phyloP scores from a whole-genome alignment of 2,888 invertebrate genomes.

The Artemia sinica region DNA sequence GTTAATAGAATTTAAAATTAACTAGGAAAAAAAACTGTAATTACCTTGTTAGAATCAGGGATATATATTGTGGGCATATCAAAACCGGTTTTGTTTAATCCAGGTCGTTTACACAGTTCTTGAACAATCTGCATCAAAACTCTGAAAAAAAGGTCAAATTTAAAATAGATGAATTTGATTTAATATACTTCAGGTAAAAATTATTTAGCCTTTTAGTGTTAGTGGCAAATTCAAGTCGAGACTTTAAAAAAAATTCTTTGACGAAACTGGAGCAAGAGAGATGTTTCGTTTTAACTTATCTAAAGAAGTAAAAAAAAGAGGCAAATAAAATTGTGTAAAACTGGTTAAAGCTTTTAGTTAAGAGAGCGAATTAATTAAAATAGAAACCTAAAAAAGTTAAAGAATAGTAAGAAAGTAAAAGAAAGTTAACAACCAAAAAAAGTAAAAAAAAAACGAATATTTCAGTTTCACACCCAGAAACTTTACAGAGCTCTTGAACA shows the following conservation, averaged over 20 bases:
- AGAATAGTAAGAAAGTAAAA: too few species aligned
- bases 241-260: slow-evolving; percentile 7
- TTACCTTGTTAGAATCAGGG: slow-evolving; percentile 36
- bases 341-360: slow-evolving; percentile 15
- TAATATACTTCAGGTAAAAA: not conserved
- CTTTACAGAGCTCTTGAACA: too few species aligned
- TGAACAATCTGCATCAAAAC: slow-evolving; percentile 44
- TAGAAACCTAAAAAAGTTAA: slow-evolving; percentile 6
- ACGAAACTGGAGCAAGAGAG: not conserved
- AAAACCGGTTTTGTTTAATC: slow-evolving; percentile 39
- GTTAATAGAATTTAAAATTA: not conserved
- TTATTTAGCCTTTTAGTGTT: slow-evolving; percentile 14
- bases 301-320: not conserved
- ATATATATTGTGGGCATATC: slow-evolving; percentile 42
- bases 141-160: slow-evolving; percentile 27
- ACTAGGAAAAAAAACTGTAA: slow-evolving; percentile 17
- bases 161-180: not conserved
- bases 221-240: not conserved
- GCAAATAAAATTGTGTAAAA: not conserved
- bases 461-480: too few species aligned
- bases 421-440: too few species aligned
- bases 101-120: slow-evolving; percentile 40
- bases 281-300: slow-evolving; percentile 1
- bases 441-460: too few species aligned
- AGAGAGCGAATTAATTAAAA: not conserved